Conservation (phyloP, 1,140 invertebrate genomes). For the Drosophila nigromelanica region DNA sequence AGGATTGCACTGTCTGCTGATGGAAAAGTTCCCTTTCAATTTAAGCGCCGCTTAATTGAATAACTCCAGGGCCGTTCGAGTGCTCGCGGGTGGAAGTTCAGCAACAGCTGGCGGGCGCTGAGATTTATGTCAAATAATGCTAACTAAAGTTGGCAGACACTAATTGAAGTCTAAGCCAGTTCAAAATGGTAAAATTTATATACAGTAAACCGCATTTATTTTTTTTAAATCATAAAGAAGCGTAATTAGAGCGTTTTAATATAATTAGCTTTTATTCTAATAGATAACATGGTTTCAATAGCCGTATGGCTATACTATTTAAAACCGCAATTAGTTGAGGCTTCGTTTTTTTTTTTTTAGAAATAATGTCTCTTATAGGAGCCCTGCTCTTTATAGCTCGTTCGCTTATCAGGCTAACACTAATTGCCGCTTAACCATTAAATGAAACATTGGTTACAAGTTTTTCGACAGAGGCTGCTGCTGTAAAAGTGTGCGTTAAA, state of each 20-base stretch:
- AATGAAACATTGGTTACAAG: slow-evolving; percentile 19
- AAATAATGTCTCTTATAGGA: not conserved
- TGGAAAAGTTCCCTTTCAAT: slow-evolving; percentile 7
- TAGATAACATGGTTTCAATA: no score
- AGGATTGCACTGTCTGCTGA: slow-evolving; percentile 4
- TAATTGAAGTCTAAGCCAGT: not conserved
- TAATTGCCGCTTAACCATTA: slow-evolving; percentile 59
- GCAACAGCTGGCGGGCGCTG: no score
- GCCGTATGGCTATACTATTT: not conserved
- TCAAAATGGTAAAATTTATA: not conserved
- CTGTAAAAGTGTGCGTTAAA: slow-evolving; percentile 14
- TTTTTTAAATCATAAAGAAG: no score
- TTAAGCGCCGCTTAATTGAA: slow-evolving; percentile 26
- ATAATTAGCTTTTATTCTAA: no score
- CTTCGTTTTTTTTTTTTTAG: no score
- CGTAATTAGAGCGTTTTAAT: no score
- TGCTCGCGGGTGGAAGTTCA: no score
- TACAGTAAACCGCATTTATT: not conserved
- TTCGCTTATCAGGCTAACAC: slow-evolving; percentile 52
- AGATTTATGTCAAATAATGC: not conserved
- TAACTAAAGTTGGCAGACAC: not conserved
- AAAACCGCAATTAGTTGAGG: no score
- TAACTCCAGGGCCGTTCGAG: not conserved
- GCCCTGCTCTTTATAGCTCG: slow-evolving; percentile 11
- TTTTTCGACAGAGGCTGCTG: slow-evolving; percentile 23